Base-by-base conservation (phyloP, 2,797 vertebrate species). In the Lerista edwardsae region DNA sequence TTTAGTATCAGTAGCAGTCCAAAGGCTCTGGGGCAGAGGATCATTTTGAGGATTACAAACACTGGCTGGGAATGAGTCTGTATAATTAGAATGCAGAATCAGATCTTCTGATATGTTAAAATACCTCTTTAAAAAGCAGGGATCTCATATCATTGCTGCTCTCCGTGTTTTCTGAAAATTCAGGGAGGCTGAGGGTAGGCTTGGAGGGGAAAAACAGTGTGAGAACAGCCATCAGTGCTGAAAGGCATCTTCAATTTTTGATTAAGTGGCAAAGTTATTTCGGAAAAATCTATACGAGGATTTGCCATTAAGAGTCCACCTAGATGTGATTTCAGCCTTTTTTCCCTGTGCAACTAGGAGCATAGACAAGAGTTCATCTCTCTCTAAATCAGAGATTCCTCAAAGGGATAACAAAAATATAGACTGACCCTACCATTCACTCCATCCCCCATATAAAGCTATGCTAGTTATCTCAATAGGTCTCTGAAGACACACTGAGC, bases 211-310 rank as follows among this genome's bases (percentile, higher is more conserved):
- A 21, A 19, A 36, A 11, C 44, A 41, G 41, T n/a, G 51, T 65
- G 62, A 80, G 47, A 74, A 75, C 73, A 80, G 62, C 25, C 55
- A 51, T 51, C 19, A 47, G 27, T 68, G 5, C 34, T 15, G 11
- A 75, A 80, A 75, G 34, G 59, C 10, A 62, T 72, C 39, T 82
- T 76, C 65, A 77, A 14, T 72, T 76, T 80, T 82, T 77, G 73
- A 82, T 82, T 86, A 77, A 77, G 73, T 64, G 29, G n/a, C 31
- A 82, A 86, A 77, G 19, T 57, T 64, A 64, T 64, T 62, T 82
- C 17, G 44, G 39, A 69, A 55, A 80, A 80, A 68, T 77, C 74
- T 51, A 55, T 82, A 77, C 2, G 12, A 34, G 44, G 55, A 72
- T 82, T 71, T 82, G 17, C 73, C 44, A n/a, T 86, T 76, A 59